Evolutionary conservation across 1,140 invertebrate species (phyloP).

Genomic region (Metopolophium dirhodum): DNA sequence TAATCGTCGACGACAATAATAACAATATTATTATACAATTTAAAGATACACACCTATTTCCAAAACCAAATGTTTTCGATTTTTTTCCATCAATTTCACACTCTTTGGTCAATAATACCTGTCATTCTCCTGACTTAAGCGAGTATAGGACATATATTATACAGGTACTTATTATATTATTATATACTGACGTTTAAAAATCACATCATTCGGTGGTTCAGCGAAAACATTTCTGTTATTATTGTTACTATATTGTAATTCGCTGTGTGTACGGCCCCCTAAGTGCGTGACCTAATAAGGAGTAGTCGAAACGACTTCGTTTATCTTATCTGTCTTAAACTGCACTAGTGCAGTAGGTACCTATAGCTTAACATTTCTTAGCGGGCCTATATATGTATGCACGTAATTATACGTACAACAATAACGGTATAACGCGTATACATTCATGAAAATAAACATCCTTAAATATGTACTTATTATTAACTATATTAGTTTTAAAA

Average conservation of each 20-base stretch:
- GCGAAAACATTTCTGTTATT: not conserved
- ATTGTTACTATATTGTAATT: not conserved
- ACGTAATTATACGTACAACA: not conserved
- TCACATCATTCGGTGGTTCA: not conserved
- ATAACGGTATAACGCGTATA: not conserved
- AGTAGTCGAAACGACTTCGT: not conserved
- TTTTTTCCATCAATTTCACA: not conserved
- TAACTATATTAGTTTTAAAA: not conserved
- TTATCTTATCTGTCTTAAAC: not conserved
- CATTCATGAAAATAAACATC: not conserved
- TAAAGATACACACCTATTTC: not conserved
- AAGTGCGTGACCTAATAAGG: slow-evolving; percentile 4
- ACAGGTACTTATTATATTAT: not conserved
- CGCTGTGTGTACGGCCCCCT: not conserved
- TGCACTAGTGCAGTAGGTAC: not conserved
- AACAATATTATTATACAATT: not conserved
- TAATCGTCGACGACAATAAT: not conserved
- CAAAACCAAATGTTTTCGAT: not conserved
- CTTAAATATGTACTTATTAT: not conserved
- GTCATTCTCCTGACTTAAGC: not conserved
- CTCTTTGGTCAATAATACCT: not conserved
- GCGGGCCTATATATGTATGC: not conserved
- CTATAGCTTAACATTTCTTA: not conserved
- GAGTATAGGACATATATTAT: not conserved
- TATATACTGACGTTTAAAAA: not conserved